Evolutionary conservation across 2,888 invertebrate species (phyloP), one percentile per base, ranked within the genome.

Genomic region (Ichneumoninae sp.): DNA sequence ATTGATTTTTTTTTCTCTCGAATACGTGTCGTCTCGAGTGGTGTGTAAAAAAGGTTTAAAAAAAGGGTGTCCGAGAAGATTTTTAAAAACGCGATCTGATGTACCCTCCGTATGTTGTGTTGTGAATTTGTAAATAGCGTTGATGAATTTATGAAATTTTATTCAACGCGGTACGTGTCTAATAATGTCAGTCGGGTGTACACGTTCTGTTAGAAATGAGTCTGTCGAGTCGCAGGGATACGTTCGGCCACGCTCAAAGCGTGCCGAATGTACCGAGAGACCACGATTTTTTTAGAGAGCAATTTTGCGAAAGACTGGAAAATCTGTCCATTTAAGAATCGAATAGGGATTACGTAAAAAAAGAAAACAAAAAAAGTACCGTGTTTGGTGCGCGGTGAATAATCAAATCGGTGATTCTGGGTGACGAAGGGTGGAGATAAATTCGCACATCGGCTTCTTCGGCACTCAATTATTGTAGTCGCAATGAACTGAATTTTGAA

Each of bases 271-370:
- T 60, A 62, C 69, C 40, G 75, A 79, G 65, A 76, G 71, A 82
- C 26, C 62, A 62, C 30, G 44, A 68, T 33, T 77, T 86, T 86
- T 75, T 77, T 80, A 71, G 83, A 78, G 62, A 86, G 85, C 72
- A 76, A 83, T 85, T 82, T 88, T 84, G 76, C 85, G 90, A 89
- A 93, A 93, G 93, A 93, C 93, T 93, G 93, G 89, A 84, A 89
- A 90, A 92, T 93, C 92, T 93, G 93, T 93, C 93, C 93, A 92
- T 90, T 91, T 87, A 88, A 89, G 80, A 88, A 87, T 88, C 85
- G 85, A 85, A 33, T 86, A 80, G 80, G 74, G 78, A 80, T 77
- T 78, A 86, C 82, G 87, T 87, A 83, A 82, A 88, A 81, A 77
- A 62, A 40, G 74, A 4, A 26, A 72, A 62, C 36, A 30, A 60